These are phyloP conservation scores for Pitangus sulphuratus DNA, from an alignment of 2,797 vertebrate genomes.

Conservation along the genomic window DNA sequence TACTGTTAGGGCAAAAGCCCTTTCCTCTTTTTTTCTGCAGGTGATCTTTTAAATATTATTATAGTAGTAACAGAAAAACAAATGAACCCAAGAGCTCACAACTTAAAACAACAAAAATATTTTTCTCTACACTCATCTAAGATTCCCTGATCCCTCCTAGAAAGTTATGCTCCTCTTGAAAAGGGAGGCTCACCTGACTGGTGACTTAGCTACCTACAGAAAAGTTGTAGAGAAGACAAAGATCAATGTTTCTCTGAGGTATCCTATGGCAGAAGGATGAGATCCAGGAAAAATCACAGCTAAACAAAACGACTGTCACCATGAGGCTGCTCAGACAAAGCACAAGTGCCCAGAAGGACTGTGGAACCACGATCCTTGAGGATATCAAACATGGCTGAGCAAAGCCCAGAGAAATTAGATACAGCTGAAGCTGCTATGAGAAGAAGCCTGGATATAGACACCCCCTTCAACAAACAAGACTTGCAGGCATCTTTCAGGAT, in stretches of 20 bases:
- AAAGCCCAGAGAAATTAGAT: background rate
- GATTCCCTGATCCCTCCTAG: background rate
- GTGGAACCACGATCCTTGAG: background rate
- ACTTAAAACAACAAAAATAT: background rate
- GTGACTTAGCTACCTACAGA: background rate
- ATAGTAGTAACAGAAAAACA: background rate
- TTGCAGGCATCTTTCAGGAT: background rate
- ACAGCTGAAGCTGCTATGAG: background rate
- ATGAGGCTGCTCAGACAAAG: background rate
- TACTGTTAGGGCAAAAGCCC: background rate
- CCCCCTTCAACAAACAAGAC: background rate
- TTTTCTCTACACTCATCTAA: background rate
- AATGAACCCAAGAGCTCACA: background rate
- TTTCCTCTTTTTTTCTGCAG: background rate
- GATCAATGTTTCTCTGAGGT: fast-evolving
- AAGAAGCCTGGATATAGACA: background rate
- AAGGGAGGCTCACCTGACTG: background rate
- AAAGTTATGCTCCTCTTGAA: background rate
- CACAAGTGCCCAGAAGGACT: background rate
- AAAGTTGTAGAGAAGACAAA: background rate
- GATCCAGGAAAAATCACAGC: background rate
- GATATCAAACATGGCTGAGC: background rate
- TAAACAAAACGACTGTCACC: background rate
- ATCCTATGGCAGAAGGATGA: background rate
- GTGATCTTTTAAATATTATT: background rate